A percentile compares a stretch with the other conserved stretches of the same genome.
Conservation (phyloP, 37 sponge, comb jelly and placozoan species). For the Chondrilla cf. caribensis region DNA sequence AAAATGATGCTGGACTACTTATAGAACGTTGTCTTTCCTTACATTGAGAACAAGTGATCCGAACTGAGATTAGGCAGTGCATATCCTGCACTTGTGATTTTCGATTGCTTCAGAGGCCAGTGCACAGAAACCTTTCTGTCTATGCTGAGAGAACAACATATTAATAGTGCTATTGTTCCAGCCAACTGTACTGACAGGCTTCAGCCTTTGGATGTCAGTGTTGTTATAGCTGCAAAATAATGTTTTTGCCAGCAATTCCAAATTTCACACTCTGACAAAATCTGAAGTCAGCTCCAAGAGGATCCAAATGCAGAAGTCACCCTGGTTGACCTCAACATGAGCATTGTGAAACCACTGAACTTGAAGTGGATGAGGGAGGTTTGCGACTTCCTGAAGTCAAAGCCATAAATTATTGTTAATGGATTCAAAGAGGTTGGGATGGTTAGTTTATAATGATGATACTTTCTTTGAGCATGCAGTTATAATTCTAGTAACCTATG, state of each 20-base stretch:
- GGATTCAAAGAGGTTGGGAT: conserved; percentile 4
- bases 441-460: neutral
- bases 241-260: neutral
- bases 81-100: conserved; percentile 9
- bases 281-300: neutral
- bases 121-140: neutral
- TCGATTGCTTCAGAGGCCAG: conserved; percentile 17
- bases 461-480: neutral
- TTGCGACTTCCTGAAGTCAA: conserved; percentile 2
- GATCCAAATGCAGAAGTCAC: neutral
- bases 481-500: too few relatives aligned
- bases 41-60: neutral
- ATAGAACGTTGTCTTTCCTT: neutral
- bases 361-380: conserved; percentile 3
- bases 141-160: conserved; percentile 1
- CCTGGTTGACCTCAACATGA: neutral
- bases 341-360: neutral
- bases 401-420: neutral
- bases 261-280: neutral
- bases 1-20: conserved; percentile 11
- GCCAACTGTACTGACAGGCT: conserved; percentile 12
- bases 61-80: neutral
- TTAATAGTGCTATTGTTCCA: neutral
- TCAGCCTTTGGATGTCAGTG: neutral
- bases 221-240: too few relatives aligned